phyloP scores from a whole-genome alignment of 53 echinoderm and acorn worm genomes.

The Apostichopus leukothele region DNA sequence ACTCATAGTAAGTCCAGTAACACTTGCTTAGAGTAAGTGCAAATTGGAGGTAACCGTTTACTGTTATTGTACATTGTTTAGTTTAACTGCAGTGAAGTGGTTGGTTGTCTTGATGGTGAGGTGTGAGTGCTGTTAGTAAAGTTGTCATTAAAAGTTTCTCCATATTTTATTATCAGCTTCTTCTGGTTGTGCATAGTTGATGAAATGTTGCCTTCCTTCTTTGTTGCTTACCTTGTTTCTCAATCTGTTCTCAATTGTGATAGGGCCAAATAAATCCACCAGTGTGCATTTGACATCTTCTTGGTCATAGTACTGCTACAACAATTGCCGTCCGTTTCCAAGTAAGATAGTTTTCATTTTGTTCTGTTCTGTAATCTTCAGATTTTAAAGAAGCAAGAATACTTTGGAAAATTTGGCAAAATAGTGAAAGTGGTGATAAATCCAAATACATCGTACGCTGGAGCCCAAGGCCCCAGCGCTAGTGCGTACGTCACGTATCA shows the following conservation, averaged over 20 bases:
- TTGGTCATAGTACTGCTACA: too few species aligned
- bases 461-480: slow-evolving; percentile 98
- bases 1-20: too few species aligned
- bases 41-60: too few species aligned
- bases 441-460: slow-evolving; percentile 93
- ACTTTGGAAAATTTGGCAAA: slow-evolving; percentile 99
- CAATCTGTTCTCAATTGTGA: background rate
- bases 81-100: too few species aligned
- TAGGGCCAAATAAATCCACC: background rate
- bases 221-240: background rate
- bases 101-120: too few species aligned
- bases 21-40: too few species aligned
- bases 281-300: background rate
- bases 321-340: background rate
- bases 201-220: too few species aligned
- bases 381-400: slow-evolving; percentile 92
- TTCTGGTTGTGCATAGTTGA: too few species aligned
- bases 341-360: background rate
- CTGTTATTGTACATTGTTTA: too few species aligned
- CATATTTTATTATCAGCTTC: too few species aligned
- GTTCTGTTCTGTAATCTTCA: slow-evolving; percentile 12
- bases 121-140: too few species aligned
- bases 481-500: slow-evolving; percentile 99
- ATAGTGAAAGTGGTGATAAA: slow-evolving; percentile 98
- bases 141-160: too few species aligned